These are phyloP conservation scores for Lindbergichthys nudifrons DNA, from an alignment of 2,797 vertebrate genomes.

Conservation along the genomic window DNA sequence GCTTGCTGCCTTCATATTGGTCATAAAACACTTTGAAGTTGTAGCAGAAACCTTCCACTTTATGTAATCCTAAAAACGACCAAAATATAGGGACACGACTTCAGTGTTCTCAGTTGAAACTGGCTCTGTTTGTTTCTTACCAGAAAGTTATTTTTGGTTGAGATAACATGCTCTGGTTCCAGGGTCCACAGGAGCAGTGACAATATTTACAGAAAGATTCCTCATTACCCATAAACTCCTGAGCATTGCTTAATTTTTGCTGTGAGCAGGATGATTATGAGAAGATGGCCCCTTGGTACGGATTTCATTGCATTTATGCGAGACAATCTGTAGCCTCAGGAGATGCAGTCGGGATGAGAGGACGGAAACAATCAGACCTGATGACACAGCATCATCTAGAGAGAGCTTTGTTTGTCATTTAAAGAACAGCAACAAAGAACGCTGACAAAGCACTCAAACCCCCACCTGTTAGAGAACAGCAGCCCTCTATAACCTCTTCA, in stretches of 20 bases:
- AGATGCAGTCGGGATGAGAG: constrained; percentile 53
- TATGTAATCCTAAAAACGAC: not conserved
- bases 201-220: constrained; percentile 33
- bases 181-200: not conserved
- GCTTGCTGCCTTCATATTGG: not conserved
- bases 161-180: not conserved
- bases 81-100: constrained; percentile 1
- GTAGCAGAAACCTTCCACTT: not conserved
- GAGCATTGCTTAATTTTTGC: constrained; percentile 21
- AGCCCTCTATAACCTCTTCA: constrained; percentile 31
- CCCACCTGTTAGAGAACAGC: constrained; percentile 52
- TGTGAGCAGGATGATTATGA: constrained; percentile 29
- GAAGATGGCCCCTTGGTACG: constrained; percentile 32
- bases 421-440: constrained; percentile 59
- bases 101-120: not conserved
- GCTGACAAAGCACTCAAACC: constrained; percentile 70
- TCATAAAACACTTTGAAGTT: not conserved
- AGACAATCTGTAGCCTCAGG: constrained; percentile 55
- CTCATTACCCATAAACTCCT: constrained; percentile 17
- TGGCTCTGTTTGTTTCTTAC: not conserved
- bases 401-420: constrained; percentile 66
- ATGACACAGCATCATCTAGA: constrained; percentile 74
- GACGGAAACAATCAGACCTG: constrained; percentile 68
- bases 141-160: not conserved
- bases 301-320: constrained; percentile 42